These are phyloP conservation scores for Entomobrya proxima DNA, from an alignment of 2,888 invertebrate species.

Conservation along the genomic window DNA sequence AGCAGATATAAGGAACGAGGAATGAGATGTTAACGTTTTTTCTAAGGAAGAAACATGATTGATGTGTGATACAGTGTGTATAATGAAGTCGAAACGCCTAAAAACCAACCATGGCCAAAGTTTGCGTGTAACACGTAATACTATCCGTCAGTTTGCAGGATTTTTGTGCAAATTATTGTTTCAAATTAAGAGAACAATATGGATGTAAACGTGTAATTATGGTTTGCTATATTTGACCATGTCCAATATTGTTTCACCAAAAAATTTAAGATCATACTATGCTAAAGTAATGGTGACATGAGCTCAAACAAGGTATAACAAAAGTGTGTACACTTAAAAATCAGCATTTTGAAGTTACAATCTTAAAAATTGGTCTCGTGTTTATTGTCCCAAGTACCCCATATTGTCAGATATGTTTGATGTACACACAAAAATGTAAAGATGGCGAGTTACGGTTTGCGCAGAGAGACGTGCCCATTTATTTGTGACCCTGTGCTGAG, in stretches of 20 bases:
- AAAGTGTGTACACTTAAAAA: too few relatives aligned
- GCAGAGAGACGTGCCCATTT: too few relatives aligned
- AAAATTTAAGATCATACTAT: too few relatives aligned
- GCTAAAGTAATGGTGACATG: too few relatives aligned
- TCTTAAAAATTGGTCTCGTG: too few relatives aligned
- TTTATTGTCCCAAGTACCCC: too few relatives aligned
- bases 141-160: neutral
- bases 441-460: too few relatives aligned
- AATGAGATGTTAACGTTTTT: neutral
- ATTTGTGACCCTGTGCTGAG: too few relatives aligned
- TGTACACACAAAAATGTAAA: too few relatives aligned
- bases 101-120: neutral
- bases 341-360: too few relatives aligned
- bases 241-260: neutral
- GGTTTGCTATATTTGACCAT: neutral
- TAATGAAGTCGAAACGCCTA: neutral
- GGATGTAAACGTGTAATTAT: slow-evolving; percentile 1
- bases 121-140: slow-evolving; percentile 14
- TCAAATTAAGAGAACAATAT: slow-evolving; percentile 25
- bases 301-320: too few relatives aligned
- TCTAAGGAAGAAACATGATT: neutral
- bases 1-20: neutral
- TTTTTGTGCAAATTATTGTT: slow-evolving; percentile 37
- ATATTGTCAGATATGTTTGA: too few relatives aligned
- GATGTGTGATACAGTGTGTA: neutral